Evolutionary conservation across 2,113 vertebrate genomes (phyloP), one percentile per base, ranked within the genome.

Genomic region (Chaetops frenatus): DNA sequence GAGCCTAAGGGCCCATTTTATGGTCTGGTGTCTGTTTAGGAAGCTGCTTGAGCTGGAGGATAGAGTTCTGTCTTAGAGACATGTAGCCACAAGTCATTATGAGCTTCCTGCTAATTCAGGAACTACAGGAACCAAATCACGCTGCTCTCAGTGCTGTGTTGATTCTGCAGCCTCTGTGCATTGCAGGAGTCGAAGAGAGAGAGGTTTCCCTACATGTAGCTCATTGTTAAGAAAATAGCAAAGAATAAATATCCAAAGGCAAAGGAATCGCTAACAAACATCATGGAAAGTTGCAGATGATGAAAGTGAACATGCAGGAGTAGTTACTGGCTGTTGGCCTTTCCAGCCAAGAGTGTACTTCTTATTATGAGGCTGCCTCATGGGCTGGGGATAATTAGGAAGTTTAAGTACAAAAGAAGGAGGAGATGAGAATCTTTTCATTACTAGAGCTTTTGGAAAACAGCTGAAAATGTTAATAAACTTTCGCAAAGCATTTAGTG

Each of bases 81-180:
- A 0, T 73, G 64, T 94, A 86, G 82, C 90, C 86, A 78, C 87
- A 80, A 91, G 74, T 94, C 71, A 24, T 95, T 73, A 76, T 25
- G 62, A 82, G 50, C 71, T 94, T 87, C 84, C 93, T 87, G 70
- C 89, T 76, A 70, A 28, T 64, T 89, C 93, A 91, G 70, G 72
- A 76, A 29, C 61, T 50, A 45, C 69, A 56, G 89, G 65, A 92
- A 92, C 36, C 0, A 1, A 90, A 90, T 47, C 2, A 1, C 0
- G 0, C 74, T 85, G n/a, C 44, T 87, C 72, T 45, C 50, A 29
- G 42, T 0, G 1, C 78, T 36, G 27, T 18, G 48, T 35, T 78
- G 70, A 19, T 66, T 93, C 76, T 67, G 53, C 51, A 58, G 53
- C 62, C 48, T 60, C 16, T 61, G 56, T 74, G 67, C 48, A 4